These are phyloP conservation scores for Tubulanus polymorphus DNA, from an alignment of 2,888 invertebrate genomes.

Conservation along the genomic window DNA sequence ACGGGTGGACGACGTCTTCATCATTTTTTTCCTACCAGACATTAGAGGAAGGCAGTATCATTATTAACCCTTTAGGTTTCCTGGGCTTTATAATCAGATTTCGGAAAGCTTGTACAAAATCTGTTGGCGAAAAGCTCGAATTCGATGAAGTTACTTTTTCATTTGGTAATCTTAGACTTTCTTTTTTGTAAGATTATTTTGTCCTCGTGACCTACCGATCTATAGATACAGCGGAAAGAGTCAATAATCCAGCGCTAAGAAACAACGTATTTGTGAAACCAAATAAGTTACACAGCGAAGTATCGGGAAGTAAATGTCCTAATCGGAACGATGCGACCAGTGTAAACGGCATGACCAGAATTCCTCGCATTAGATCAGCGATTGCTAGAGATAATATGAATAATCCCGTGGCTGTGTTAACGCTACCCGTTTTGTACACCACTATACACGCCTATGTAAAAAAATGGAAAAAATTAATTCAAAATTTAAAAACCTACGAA, in stretches of 20 bases:
- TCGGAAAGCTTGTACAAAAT: too few relatives aligned
- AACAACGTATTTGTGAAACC: not conserved
- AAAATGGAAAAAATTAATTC: not conserved
- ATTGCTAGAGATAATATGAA: not conserved
- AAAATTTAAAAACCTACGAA: not conserved
- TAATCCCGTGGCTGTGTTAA: not conserved
- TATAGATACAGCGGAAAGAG: not conserved
- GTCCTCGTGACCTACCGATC: slow-evolving; percentile 1
- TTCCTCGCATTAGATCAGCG: not conserved
- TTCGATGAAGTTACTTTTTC: too few relatives aligned
- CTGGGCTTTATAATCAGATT: too few relatives aligned
- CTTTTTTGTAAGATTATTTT: too few relatives aligned
- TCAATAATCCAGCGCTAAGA: not conserved
- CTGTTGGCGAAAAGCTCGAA: too few relatives aligned
- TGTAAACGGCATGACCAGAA: not conserved
- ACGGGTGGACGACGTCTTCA: too few relatives aligned
- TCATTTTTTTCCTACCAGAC: too few relatives aligned
- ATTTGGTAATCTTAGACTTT: too few relatives aligned
- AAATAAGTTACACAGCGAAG: not conserved
- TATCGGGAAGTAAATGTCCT: not conserved
- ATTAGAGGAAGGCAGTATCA: too few relatives aligned
- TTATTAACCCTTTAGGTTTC: too few relatives aligned
- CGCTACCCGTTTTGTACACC: not conserved
- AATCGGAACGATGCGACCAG: not conserved
- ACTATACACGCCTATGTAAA: not conserved